A percentile compares a stretch with the other conserved stretches of the same genome.
Conservation (phyloP, 2,113 vertebrate genomes). For the Cnemophilus loriae region DNA sequence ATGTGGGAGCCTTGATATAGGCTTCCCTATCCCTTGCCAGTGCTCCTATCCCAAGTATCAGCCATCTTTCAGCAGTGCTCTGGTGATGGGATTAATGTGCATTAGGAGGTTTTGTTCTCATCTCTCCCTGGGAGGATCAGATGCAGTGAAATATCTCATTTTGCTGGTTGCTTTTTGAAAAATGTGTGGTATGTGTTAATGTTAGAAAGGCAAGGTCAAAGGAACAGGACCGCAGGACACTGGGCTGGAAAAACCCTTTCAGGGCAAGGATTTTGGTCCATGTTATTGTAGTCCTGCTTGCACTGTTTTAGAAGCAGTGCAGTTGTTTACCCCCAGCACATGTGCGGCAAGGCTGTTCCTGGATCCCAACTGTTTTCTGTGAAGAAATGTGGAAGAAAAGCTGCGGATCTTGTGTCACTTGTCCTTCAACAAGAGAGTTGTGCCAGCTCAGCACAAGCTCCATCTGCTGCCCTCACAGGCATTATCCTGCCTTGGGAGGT, state of each 20-base stretch:
- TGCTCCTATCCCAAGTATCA: background rate
- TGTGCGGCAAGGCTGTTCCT: background rate
- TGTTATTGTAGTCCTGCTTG: background rate
- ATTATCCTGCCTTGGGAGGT: background rate
- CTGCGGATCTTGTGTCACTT: background rate
- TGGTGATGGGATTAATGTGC: constrained; percentile 25
- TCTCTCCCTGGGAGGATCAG: constrained; percentile 41
- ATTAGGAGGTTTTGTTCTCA: constrained; percentile 50
- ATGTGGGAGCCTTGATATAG: background rate
- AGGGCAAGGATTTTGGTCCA: background rate
- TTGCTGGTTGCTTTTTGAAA: constrained; percentile 35
- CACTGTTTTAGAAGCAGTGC: background rate
- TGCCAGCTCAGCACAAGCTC: background rate
- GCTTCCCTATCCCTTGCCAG: background rate
- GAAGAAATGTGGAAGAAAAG: constrained; percentile 1
- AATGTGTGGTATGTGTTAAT: constrained; percentile 47
- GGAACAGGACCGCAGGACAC: background rate
- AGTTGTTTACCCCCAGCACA: constrained; percentile 10
- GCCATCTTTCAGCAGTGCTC: constrained; percentile 35
- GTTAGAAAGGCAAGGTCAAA: constrained; percentile 52
- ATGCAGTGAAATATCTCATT: constrained; percentile 43
- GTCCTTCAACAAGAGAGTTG: background rate
- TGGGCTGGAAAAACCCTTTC: background rate
- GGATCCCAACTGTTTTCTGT: background rate
- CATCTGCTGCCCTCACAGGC: background rate